These are phyloP conservation scores for Acronicta aceris DNA, from an alignment of 2,888 invertebrate species.

Conservation along the genomic window DNA sequence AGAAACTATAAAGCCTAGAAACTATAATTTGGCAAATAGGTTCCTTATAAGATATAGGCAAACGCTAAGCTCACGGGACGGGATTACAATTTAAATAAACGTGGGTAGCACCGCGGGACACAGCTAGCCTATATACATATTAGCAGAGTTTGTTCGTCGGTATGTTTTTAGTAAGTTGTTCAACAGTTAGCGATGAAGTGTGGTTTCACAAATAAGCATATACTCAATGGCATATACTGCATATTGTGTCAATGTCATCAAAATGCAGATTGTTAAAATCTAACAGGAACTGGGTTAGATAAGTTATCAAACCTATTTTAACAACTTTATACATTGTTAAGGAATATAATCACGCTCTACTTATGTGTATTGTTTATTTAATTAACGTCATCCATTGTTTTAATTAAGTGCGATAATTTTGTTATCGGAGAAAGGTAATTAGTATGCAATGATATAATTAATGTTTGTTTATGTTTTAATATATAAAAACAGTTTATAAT, in stretches of 20 bases:
- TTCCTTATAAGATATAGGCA: too few species aligned
- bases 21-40: too few species aligned
- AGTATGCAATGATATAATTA: constrained; percentile 8
- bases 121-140: too few species aligned
- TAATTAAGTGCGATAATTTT: constrained; percentile 12
- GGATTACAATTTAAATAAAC: too few species aligned
- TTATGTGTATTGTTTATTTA: constrained; percentile 22
- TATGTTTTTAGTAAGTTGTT: too few species aligned
- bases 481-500: neutral
- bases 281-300: constrained; percentile 38
- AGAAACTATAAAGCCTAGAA: too few species aligned
- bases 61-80: too few species aligned
- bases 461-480: neutral
- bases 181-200: too few species aligned
- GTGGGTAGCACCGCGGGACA: too few species aligned
- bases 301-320: constrained; percentile 30
- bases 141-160: too few species aligned
- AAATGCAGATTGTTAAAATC: constrained; percentile 22
- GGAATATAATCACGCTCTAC: constrained; percentile 13
- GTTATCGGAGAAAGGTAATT: constrained; percentile 42
- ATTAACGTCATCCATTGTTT: constrained; percentile 19
- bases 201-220: too few species aligned
- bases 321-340: neutral
- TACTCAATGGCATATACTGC: too few species aligned
- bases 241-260: neutral